phyloP scores from a whole-genome alignment of 2,888 invertebrate species.

The Chloroclystis v-ata region DNA sequence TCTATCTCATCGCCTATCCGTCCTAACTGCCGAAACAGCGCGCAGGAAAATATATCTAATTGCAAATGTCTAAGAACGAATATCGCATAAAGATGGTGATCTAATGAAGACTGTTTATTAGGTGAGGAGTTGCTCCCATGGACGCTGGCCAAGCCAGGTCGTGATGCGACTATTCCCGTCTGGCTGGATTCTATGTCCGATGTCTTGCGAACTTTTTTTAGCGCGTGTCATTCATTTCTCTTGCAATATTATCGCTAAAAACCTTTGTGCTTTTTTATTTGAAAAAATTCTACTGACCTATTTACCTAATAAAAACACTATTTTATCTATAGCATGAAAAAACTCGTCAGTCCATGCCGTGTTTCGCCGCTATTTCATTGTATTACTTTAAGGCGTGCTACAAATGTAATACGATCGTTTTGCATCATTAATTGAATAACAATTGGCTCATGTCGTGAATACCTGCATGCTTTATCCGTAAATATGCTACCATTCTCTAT shows the following conservation, averaged over 20 bases:
- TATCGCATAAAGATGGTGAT: conserved; percentile 42
- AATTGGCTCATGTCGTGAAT: conserved; percentile 35
- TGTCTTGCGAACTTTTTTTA: conserved; percentile 55
- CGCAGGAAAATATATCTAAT: conserved; percentile 49
- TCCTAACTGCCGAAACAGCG: conserved; percentile 39
- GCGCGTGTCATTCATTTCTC: conserved; percentile 59
- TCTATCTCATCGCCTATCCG: conserved; percentile 56
- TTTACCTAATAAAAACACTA: conserved; percentile 17
- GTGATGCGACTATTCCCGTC: conserved; percentile 76
- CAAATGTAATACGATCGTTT: conserved; percentile 42
- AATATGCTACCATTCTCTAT: conserved; percentile 38
- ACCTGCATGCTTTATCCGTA: conserved; percentile 32
- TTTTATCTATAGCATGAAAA: conserved; percentile 23
- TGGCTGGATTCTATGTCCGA: conserved; percentile 61
- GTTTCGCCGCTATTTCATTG: conserved; percentile 33
- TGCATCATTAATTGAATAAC: conserved; percentile 48
- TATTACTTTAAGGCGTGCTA: conserved; percentile 36
- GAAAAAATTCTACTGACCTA: conserved; percentile 11
- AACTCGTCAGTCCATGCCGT: conserved; percentile 37
- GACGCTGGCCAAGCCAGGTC: conserved; percentile 74
- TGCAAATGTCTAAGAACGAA: conserved; percentile 50
- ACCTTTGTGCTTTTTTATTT: too few relatives aligned
- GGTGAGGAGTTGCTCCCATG: conserved; percentile 47
- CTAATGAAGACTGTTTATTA: conserved; percentile 49
- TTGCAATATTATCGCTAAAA: conserved; percentile 39